These are phyloP conservation scores for Chirona hameri DNA, from an alignment of 2,888 invertebrate species.

Conservation along the genomic window DNA sequence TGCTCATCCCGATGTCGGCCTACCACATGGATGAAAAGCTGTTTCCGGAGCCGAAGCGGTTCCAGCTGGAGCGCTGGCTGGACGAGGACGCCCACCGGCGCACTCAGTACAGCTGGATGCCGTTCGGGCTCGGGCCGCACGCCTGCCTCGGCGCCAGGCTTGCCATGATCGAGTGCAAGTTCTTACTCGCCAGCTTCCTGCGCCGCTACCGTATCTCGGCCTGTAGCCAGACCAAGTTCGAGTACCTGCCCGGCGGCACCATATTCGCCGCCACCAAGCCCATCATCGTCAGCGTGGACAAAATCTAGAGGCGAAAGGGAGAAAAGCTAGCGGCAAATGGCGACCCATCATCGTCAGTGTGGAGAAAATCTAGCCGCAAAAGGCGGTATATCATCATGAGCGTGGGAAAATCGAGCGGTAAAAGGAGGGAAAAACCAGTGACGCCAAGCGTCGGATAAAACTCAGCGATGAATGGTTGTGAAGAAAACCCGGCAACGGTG, in stretches of 20 bases:
- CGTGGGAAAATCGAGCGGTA: too few species aligned
- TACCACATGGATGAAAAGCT: background rate
- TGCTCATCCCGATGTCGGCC: background rate
- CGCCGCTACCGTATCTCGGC: background rate
- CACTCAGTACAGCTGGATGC: background rate
- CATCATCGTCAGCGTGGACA: too few species aligned
- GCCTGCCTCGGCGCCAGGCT: constrained; percentile 1
- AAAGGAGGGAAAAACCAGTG: too few species aligned
- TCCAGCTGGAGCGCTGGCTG: constrained; percentile 1
- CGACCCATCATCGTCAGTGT: too few species aligned
- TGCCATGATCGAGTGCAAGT: background rate
- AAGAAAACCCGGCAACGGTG: too few species aligned
- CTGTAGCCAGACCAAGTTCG: background rate
- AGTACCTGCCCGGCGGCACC: background rate
- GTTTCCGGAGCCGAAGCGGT: background rate
- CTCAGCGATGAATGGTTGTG: too few species aligned
- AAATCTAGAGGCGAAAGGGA: too few species aligned
- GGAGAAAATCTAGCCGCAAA: too few species aligned
- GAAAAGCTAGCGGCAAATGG: too few species aligned
- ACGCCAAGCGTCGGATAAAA: too few species aligned
- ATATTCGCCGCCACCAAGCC: too few species aligned
- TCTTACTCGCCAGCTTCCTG: background rate
- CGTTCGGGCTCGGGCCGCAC: background rate
- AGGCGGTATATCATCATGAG: too few species aligned
- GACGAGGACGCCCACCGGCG: background rate